Evolutionary conservation across 2,113 vertebrate species (phyloP), one percentile per base, ranked within the genome.

Genomic region (Laticauda laticaudata): DNA sequence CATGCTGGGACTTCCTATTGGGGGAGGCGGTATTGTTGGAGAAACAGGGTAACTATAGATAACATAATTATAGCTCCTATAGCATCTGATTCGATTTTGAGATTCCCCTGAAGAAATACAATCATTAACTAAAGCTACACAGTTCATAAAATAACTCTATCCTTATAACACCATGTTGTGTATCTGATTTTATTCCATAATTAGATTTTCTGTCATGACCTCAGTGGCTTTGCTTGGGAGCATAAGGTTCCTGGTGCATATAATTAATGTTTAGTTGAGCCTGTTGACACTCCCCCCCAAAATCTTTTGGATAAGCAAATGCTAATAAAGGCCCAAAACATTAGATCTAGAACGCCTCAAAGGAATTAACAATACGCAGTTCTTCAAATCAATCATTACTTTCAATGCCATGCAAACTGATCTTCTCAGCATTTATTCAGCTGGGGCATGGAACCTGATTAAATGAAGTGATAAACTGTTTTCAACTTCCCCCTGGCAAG

Each of bases 351-450:
- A 90, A 29, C 39, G 29, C 55, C 92, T 90, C 69, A 92, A 86
- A 92, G 54, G 43, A 90, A 75, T n/a, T 23, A 92, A 51, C 88
- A 69, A 55, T 43, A 59, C 53, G 15, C 87, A 88, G 59, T 88
- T 92, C 91, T 92, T 88, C 86, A 88, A 88, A 88, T 92, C 57
- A 85, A 86, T 90, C 26, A 57, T 53, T 34, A 86, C 86, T 90
- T 90, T 61, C 69, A 86, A 3, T 93, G 45, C 55, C 54, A 86
- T 39, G 29, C 88, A 59, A 93, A 75, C 75, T 57, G 43, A 90
- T 90, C 54, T 59, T 86, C 55, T 86, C 45, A 61, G 53, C 54
- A 48, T 85, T 92, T 48, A 29, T 89, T 92, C 39, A 56, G n/a
- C 39, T 48, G 85, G n/a, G 69, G 5, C 69, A 56, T 53, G 88